Evolutionary conservation across 1,140 invertebrate genomes (phyloP).

Genomic region (Drosophila rhopaloa): DNA sequence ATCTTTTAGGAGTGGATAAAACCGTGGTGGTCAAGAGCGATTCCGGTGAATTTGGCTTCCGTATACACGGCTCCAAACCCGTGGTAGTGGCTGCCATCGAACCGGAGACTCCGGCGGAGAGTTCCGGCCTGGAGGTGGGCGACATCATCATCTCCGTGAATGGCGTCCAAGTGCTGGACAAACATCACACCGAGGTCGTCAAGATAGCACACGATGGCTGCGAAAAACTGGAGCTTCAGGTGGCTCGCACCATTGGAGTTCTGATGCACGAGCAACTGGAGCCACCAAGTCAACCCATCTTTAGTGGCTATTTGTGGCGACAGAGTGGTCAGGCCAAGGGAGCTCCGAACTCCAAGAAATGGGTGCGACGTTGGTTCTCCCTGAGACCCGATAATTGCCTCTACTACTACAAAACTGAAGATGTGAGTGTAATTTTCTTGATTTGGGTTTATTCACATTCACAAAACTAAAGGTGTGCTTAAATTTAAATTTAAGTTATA

Average conservation of each 20-base stretch:
- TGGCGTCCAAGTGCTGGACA: constrained; percentile 94
- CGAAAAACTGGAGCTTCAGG: constrained; percentile 93
- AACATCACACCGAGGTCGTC: constrained; percentile 97
- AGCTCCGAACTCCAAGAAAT: constrained; percentile 87
- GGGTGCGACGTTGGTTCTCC: constrained; percentile 96
- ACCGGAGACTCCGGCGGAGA: constrained; percentile 94
- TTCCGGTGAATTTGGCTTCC: constrained; percentile 96
- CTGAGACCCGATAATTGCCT: constrained; percentile 96
- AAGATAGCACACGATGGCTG: constrained; percentile 95
- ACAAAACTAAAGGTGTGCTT: too few relatives aligned
- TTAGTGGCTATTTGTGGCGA: constrained; percentile 92
- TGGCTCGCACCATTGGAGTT: constrained; percentile 93
- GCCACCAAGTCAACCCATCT: constrained; percentile 87
- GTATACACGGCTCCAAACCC: constrained; percentile 97
- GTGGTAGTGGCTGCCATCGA: constrained; percentile 98
- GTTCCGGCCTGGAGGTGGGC: constrained; percentile 95
- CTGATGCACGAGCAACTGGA: constrained; percentile 88
- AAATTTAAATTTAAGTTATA: too few relatives aligned
- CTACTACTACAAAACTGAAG: constrained; percentile 97
- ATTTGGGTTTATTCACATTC: neutral
- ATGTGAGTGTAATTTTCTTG: constrained; percentile 86
- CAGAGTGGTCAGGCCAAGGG: constrained; percentile 87
- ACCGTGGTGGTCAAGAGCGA: constrained; percentile 92
- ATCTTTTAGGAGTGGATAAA: constrained; percentile 92
- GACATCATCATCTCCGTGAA: constrained; percentile 97